Evolutionary conservation across 2,113 vertebrate genomes (phyloP).

Genomic region (Petromus typicus): DNA sequence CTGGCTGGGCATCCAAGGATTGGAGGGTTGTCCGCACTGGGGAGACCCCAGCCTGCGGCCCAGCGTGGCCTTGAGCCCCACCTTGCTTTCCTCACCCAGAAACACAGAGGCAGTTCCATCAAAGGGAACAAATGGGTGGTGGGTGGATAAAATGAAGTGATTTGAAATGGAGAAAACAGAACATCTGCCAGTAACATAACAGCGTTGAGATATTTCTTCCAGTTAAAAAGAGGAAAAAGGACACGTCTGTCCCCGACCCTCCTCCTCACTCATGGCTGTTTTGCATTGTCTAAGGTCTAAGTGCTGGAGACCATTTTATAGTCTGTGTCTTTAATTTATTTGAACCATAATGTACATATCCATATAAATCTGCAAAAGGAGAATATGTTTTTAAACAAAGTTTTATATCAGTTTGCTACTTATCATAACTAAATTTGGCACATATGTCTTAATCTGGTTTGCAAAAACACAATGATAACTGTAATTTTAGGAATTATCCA

Average conservation of each 20-base stretch:
- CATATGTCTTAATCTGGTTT: background rate
- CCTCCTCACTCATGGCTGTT: background rate
- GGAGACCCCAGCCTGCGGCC: background rate
- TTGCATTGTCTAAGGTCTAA: background rate
- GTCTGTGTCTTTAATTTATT: background rate
- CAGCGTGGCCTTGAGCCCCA: accelerated
- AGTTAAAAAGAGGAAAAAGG: background rate
- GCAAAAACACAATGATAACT: background rate
- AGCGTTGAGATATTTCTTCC: background rate
- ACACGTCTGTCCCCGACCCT: no score
- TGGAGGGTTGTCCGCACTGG: no score
- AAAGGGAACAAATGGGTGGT: background rate
- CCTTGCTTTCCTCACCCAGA: background rate
- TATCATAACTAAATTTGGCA: background rate
- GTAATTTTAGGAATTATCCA: background rate
- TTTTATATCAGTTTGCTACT: background rate
- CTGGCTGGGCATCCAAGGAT: accelerated
- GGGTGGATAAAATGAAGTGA: background rate
- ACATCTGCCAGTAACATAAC: background rate
- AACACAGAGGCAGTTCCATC: background rate
- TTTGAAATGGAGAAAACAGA: background rate
- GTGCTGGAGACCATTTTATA: background rate
- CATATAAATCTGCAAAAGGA: background rate
- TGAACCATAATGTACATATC: background rate
- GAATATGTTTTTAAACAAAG: background rate